phyloP scores from a whole-genome alignment of 2,888 invertebrate genomes.

The Sinhomidia bicolor region DNA sequence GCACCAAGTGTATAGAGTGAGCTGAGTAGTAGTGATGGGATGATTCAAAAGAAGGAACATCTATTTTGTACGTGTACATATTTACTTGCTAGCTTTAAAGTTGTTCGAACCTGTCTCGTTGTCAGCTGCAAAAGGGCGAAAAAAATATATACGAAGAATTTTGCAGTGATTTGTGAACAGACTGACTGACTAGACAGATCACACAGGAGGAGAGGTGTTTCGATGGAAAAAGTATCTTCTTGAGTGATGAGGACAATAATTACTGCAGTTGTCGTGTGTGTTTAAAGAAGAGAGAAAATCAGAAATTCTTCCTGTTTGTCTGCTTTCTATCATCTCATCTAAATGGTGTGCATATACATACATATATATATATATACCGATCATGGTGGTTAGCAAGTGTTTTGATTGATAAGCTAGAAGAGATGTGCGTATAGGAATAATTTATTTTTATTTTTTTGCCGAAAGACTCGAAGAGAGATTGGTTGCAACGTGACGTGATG shows the following conservation, averaged over 20 bases:
- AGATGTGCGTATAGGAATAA: background rate
- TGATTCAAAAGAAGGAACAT: too few relatives aligned
- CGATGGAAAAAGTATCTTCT: background rate
- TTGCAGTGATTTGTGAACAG: conserved; percentile 17
- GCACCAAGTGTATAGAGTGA: too few relatives aligned
- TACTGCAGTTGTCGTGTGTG: too few relatives aligned
- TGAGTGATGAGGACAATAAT: background rate
- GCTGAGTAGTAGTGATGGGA: too few relatives aligned
- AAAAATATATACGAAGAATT: too few relatives aligned
- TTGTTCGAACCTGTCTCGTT: background rate
- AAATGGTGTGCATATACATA: background rate
- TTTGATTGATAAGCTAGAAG: background rate
- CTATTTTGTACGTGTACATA: too few relatives aligned
- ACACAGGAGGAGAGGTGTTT: background rate
- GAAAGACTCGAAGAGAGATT: background rate
- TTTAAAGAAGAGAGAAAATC: too few relatives aligned
- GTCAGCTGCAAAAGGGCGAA: conserved; percentile 7
- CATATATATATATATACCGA: too few relatives aligned
- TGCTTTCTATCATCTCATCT: background rate
- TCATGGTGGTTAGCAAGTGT: too few relatives aligned
- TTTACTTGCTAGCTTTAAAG: background rate
- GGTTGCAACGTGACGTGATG: background rate
- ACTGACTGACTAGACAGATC: background rate
- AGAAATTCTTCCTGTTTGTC: conserved; percentile 30
- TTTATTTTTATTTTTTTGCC: background rate